Percentiles rank a stretch among this genome's conserved stretches.
Evolutionary conservation across 2,797 vertebrate species (phyloP).

Genomic region (Poliocrania exsul): DNA sequence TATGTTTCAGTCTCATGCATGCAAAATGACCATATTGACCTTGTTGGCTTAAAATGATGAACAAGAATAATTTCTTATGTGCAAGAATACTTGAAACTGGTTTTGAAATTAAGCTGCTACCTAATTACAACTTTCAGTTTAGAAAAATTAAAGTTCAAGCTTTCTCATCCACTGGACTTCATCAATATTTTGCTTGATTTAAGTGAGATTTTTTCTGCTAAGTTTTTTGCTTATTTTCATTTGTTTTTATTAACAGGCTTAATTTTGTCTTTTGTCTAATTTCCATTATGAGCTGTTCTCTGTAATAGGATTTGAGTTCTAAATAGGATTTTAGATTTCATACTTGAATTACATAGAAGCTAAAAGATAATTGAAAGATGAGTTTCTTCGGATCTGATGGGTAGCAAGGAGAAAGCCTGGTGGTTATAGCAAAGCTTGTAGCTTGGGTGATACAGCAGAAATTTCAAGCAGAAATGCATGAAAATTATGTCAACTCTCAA

Average conservation of each 20-base stretch:
- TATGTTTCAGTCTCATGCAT: not conserved
- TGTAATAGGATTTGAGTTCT: constrained; percentile 43
- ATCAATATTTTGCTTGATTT: not conserved
- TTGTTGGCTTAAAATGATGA: not conserved
- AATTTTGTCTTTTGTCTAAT: constrained; percentile 14
- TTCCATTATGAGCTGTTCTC: not conserved
- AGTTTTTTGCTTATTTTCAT: not conserved
- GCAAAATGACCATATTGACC: not conserved
- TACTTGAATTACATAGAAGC: constrained; percentile 5
- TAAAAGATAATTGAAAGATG: constrained; percentile 18
- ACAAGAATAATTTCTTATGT: not conserved
- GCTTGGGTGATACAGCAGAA: not conserved
- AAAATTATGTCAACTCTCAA: not conserved
- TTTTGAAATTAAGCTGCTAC: not conserved
- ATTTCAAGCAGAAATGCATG: not conserved
- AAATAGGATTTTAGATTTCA: constrained; percentile 22
- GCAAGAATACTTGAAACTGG: not conserved
- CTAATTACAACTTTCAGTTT: not conserved
- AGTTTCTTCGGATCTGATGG: constrained; percentile 4
- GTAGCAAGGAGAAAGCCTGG: not conserved
- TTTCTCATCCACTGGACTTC: not conserved
- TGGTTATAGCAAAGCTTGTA: not conserved
- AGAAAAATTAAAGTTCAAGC: not conserved
- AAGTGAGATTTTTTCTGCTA: not conserved
- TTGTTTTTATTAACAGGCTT: constrained; percentile 8